Percentiles rank a stretch among this genome's conserved stretches.
Conservation (phyloP, 2,113 vertebrate genomes). For the Cisticola juncidis region DNA sequence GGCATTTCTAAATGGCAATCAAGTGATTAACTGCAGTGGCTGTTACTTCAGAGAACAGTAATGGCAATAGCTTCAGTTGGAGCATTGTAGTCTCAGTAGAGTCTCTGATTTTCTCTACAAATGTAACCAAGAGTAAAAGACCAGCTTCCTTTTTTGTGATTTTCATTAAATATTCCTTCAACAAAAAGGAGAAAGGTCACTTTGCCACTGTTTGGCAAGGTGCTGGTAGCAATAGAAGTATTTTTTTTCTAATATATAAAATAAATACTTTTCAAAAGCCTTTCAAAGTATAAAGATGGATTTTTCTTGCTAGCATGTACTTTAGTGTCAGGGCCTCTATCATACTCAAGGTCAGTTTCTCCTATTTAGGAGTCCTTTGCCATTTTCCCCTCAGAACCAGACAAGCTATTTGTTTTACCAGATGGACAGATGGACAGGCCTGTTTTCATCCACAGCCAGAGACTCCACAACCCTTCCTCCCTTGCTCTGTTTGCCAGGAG, state of each 20-base stretch:
- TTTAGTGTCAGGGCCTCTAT: background rate
- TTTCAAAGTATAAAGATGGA: background rate
- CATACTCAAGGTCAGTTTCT: background rate
- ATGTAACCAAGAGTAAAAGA: background rate
- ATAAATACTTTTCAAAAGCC: background rate
- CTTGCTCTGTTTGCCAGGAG: fast-evolving
- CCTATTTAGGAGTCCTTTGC: background rate
- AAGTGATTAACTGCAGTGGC: background rate
- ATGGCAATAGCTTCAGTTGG: background rate
- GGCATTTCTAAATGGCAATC: background rate
- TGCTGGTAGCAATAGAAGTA: background rate
- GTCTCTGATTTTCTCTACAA: background rate
- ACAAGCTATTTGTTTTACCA: background rate
- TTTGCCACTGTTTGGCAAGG: too few species aligned
- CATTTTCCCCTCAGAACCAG: background rate
- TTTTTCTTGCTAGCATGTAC: background rate
- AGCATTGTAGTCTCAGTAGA: background rate
- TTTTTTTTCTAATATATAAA: background rate
- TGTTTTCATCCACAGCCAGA: background rate
- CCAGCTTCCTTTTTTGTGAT: background rate
- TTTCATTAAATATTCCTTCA: background rate
- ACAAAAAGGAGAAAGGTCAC: background rate
- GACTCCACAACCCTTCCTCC: background rate
- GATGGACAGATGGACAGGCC: background rate
- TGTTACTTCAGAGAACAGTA: background rate